Conservation (phyloP, 2,113 vertebrate species). For the Philantomba maxwellii region DNA sequence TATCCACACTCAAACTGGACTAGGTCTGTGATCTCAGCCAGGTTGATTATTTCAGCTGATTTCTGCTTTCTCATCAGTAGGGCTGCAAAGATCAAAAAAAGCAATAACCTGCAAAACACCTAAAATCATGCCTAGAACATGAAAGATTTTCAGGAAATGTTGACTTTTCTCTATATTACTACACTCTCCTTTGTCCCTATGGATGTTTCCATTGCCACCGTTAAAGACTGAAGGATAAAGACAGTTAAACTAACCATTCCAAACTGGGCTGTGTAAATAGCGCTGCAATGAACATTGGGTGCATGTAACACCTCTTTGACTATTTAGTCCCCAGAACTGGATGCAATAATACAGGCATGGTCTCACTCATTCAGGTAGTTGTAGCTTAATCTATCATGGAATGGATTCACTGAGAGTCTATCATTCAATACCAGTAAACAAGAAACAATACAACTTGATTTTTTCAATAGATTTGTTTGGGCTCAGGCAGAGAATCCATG, state of each 20-base stretch:
- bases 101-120: not conserved
- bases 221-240: not conserved
- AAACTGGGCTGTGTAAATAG: not conserved
- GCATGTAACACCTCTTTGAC: not conserved
- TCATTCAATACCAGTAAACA: not conserved
- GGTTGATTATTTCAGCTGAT: not conserved
- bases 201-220: not conserved
- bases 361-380: not conserved
- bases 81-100: not conserved
- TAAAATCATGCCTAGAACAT: not conserved
- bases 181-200: not conserved
- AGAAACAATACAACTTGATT: not conserved
- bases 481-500: not conserved
- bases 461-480: not conserved
- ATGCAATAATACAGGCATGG: not conserved
- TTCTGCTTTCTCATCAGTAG: not conserved
- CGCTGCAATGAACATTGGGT: fast-evolving
- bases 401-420: not conserved
- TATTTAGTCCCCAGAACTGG: not conserved
- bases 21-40: not conserved
- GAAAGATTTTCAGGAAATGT: not conserved
- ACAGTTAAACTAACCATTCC: not conserved
- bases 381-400: not conserved
- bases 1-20: not conserved
- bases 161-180: not conserved